Evolutionary conservation across 2,113 vertebrate genomes (phyloP), one percentile per base, ranked within the genome.

Genomic region (Okapia johnstoni): DNA sequence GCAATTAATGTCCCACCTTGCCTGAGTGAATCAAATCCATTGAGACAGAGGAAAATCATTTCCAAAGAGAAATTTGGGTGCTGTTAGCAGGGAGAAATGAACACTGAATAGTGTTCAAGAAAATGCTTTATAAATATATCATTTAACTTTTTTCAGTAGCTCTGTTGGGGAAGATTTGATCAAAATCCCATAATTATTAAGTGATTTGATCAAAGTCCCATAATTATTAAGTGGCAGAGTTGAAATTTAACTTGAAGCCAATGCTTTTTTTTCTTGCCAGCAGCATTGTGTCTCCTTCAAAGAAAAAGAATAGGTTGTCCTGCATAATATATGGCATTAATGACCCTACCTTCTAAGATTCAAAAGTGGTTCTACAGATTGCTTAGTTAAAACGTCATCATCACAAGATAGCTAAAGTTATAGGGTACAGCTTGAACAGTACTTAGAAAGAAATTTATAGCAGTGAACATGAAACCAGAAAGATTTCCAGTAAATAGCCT

Each of bases 121-220:
- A 94, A 60, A 94, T 88, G 11, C 81, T 83, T 91, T 96, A 33
- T 92, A 92, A 88, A 76, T 88, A 70, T 33, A 14, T 85, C 46
- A 77, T 43, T 85, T 89, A 79, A 90, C 79, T 85, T 40, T 86
- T 54, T 16, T 58, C 5, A 61, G 3, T 83, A 76, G 16, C 40
- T 88, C 30, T 88, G 50, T 30, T 92, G 63, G 88, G 21, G 26
- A 88, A 94, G 26, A 48, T 12, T 94, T 63, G 12, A 28, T 88
- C 50, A 79, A 57, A 57, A 5, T 84, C 33, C 25, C 36, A 43
- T 88, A 92, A 92, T 55, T 86, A 89, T 57, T 73, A 86, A 96
- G 80, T 60, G 26, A 48, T 12, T 94, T 63, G 12, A 28, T 88
- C 50, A 79, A 57, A 57, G 7, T 84, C 33, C 25, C 36, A 43